Evolutionary conservation across 2,113 vertebrate genomes (phyloP).

Genomic region (Pseudorectes ferrugineus): DNA sequence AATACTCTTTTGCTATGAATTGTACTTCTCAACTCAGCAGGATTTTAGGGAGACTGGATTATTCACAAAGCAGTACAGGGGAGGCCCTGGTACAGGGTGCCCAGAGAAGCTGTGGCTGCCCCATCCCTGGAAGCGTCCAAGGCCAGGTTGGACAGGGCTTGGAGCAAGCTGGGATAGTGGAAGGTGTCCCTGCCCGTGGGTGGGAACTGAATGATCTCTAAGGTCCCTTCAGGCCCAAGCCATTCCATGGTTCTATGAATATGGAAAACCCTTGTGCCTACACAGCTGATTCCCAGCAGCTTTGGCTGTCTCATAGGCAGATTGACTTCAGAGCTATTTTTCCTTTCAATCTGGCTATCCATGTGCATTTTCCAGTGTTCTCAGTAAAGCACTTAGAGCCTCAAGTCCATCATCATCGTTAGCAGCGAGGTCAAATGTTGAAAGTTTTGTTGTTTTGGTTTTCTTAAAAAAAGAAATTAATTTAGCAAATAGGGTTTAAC

Average conservation of each 20-base stretch:
- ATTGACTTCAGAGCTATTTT: not conserved
- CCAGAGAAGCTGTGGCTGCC: not conserved
- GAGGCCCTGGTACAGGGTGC: not conserved
- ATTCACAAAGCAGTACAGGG: not conserved
- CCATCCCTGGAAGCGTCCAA: not conserved
- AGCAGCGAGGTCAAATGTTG: not conserved
- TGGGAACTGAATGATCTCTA: not conserved
- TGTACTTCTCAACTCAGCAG: accelerated
- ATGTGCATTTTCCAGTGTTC: not conserved
- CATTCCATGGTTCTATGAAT: not conserved
- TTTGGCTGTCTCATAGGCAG: not conserved
- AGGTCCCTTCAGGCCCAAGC: not conserved
- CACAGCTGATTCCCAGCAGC: not conserved
- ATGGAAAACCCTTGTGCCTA: not conserved
- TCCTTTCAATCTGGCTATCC: not conserved
- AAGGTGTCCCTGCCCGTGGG: not conserved
- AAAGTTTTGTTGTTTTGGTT: not conserved
- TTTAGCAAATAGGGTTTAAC: not conserved
- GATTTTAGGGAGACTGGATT: not conserved
- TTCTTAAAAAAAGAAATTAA: not conserved
- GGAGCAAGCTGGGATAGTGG: accelerated
- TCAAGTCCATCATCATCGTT: not conserved
- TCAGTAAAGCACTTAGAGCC: not conserved
- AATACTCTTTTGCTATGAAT: not conserved
- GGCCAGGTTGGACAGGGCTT: not conserved